Evolutionary conservation across 1,140 invertebrate species (phyloP), one percentile per base, ranked within the genome.

Genomic region (Medauroidea extradentata): DNA sequence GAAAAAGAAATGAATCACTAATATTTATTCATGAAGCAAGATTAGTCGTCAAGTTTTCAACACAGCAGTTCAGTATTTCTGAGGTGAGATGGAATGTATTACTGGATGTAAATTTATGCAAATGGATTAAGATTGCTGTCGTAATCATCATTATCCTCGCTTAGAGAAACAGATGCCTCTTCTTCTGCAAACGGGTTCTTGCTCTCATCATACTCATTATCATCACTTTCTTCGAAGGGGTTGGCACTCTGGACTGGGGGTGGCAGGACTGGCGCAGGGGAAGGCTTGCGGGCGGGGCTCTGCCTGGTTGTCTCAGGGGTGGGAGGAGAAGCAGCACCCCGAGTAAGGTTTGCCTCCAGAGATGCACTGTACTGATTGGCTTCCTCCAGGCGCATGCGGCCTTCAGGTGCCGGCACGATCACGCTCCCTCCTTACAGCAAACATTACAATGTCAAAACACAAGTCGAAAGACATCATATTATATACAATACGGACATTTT

Each of bases 121-220:
- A 87, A 88, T 14, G 84, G 84, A 71, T 87, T 87, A 16, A 84
- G 67, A 68, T 85, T 86, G 64, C 83, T 84, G 66, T 85, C 82
- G 67, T 85, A 85, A 69, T 77, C 75, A 23, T 65, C 65, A 24
- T 77, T 69, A 57, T 78, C 71, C 19, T 78, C 76, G 59, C 59
- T 49, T 62, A 75, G 72, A 25, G 71, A 74, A 69, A 76, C 76
- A 16, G 62, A 68, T 24, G 55, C 41, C 46, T 71, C 67, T 57
- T 73, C 73, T 18, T 64, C 62, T 0, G 73, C 73, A 57, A 81
- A 82, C 0, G 80, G 79, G 65, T 82, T 81, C 59, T 79, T 85
- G 0, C 75, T 64, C 63, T 84, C 82, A 62, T 84, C 82, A 65
- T 85, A 84, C 3, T 74, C 73, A 14, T 79, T 74, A 46, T 79